Percentiles rank a stretch among this genome's conserved stretches.
phyloP scores from a whole-genome alignment of 2,113 vertebrate genomes.

The Megaptera novaeangliae region DNA sequence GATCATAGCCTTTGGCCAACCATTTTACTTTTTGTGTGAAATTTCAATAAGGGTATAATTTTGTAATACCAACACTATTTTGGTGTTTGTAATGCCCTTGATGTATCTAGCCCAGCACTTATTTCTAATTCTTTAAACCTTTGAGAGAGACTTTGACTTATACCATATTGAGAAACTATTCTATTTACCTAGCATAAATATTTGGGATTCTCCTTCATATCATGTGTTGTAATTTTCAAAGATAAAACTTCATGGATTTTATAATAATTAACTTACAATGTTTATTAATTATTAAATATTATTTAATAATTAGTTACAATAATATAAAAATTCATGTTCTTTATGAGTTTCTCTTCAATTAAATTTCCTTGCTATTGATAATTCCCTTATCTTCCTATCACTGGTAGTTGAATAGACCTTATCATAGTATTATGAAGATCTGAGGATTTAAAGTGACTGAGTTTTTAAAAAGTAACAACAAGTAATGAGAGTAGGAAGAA shows the following conservation, averaged over 20 bases:
- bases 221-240: neutral
- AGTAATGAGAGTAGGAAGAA: neutral
- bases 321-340: neutral
- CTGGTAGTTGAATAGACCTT: neutral
- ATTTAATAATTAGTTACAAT: neutral
- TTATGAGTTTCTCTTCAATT: neutral
- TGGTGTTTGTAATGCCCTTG: neutral
- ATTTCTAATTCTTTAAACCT: neutral
- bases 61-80: neutral
- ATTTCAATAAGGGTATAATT: neutral
- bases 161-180: neutral
- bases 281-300: neutral
- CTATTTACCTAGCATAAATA: neutral
- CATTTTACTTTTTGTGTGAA: neutral
- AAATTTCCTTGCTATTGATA: neutral
- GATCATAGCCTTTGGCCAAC: neutral
- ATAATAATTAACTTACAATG: neutral
- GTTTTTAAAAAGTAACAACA: neutral
- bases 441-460: neutral
- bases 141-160: neutral
- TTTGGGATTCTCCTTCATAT: neutral
- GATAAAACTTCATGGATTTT: neutral
- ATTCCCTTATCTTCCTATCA: neutral
- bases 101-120: neutral
- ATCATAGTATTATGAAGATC: neutral